Conservation (phyloP, 1,140 invertebrate species). For the Rhagoletis pomonella region DNA sequence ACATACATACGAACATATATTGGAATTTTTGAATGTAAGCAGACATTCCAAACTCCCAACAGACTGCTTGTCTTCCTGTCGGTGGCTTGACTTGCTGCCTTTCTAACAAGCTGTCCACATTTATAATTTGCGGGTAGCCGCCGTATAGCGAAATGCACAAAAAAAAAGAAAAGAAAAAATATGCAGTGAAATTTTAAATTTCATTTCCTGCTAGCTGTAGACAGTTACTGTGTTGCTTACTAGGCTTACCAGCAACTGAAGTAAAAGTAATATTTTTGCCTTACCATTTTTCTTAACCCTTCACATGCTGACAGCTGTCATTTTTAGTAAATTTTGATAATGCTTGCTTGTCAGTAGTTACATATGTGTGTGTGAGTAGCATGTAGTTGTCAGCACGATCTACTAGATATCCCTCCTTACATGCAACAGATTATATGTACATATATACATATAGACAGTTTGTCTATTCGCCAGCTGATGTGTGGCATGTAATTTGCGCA, state of each 20-base stretch:
- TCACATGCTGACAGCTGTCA: slow-evolving; percentile 40
- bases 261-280: neutral
- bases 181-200: slow-evolving; percentile 40
- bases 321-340: neutral
- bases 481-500: slow-evolving; percentile 50
- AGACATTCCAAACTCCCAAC: neutral
- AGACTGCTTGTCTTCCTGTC: neutral
- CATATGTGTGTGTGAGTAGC: neutral
- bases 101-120: slow-evolving; percentile 24
- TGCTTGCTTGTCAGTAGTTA: neutral
- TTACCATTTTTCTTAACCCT: slow-evolving; percentile 31
- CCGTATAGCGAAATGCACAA: neutral
- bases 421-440: slow-evolving; percentile 26
- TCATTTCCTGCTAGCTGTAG: slow-evolving; percentile 37
- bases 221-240: neutral
- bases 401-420: neutral
- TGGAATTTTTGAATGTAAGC: neutral
- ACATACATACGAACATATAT: neutral
- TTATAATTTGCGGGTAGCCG: slow-evolving; percentile 34
- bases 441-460: neutral
- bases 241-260: neutral
- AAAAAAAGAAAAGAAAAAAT: neutral
- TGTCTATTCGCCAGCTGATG: slow-evolving; percentile 15
- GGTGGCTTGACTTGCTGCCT: neutral
- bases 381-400: neutral